Evolutionary conservation across 2,113 vertebrate species (phyloP).

Genomic region (Ammodramus savannarum): DNA sequence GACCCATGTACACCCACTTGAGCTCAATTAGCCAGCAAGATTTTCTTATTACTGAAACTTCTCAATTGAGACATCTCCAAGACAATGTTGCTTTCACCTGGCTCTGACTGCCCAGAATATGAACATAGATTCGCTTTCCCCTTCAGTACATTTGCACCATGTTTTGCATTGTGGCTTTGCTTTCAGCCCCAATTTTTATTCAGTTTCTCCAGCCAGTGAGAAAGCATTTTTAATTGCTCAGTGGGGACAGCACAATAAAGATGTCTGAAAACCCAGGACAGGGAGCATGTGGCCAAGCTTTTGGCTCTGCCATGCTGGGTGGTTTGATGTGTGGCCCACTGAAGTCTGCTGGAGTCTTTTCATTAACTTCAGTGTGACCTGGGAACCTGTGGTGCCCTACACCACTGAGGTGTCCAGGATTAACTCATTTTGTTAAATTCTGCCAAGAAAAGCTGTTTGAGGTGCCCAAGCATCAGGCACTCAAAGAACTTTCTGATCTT

Average conservation of each 20-base stretch:
- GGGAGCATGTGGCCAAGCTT: background rate
- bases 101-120: background rate
- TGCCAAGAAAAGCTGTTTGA: background rate
- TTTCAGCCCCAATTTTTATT: background rate
- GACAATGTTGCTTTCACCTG: background rate
- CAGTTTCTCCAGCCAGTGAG: background rate
- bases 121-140: background rate
- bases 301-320: background rate
- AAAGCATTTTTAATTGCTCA: background rate
- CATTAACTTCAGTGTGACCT: background rate
- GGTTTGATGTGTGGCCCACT: background rate
- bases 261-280: background rate
- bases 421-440: background rate
- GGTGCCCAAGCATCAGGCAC: background rate
- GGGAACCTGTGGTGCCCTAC: background rate
- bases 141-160: fast-evolving
- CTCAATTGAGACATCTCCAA: background rate
- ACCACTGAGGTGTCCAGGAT: background rate
- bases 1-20: background rate
- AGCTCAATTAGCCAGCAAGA: background rate
- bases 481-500: background rate
- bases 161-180: background rate
- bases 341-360: conserved; percentile 10
- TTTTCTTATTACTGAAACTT: background rate
- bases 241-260: background rate